Evolutionary conservation across 2,797 vertebrate genomes (phyloP).

Genomic region (Ptychobarbus kaznakovi): DNA sequence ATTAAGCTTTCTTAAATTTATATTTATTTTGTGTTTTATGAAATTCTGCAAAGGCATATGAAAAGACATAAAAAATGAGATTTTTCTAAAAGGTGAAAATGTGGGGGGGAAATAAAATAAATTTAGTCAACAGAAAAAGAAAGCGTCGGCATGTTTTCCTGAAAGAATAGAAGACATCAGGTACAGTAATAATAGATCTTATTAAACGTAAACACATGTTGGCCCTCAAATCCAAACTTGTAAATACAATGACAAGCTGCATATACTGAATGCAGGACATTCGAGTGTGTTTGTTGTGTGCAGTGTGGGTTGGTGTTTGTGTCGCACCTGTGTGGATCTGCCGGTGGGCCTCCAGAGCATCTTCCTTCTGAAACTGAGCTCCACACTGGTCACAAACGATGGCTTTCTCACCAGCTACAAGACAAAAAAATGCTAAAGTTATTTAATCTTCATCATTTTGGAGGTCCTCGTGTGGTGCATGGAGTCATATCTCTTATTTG

Average conservation of each 20-base stretch:
- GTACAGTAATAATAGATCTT: neutral
- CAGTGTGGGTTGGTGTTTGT: neutral
- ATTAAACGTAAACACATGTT: neutral
- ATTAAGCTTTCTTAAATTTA: no score
- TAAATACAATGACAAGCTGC: neutral
- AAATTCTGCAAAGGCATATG: neutral
- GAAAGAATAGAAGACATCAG: neutral
- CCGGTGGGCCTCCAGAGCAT: constrained; percentile 93
- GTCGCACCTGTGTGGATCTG: constrained; percentile 92
- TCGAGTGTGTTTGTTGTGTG: neutral
- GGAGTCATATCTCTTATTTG: neutral
- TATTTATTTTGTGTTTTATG: no score
- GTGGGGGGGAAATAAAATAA: neutral
- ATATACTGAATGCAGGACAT: neutral
- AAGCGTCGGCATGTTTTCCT: neutral
- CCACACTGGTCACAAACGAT: constrained; percentile 98
- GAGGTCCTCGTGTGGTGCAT: neutral
- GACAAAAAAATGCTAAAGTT: constrained; percentile 16
- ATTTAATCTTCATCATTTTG: constrained; percentile 15
- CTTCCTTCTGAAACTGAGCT: constrained; percentile 96
- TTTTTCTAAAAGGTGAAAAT: neutral
- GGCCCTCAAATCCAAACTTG: neutral
- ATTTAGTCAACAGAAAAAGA: neutral
- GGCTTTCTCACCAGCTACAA: constrained; percentile 92
- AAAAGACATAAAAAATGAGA: neutral